A percentile compares a stretch with the other conserved stretches of the same genome.
These are phyloP conservation scores for Tragelaphus imberbis DNA, from an alignment of 2,113 vertebrate genomes.

Conservation along the genomic window DNA sequence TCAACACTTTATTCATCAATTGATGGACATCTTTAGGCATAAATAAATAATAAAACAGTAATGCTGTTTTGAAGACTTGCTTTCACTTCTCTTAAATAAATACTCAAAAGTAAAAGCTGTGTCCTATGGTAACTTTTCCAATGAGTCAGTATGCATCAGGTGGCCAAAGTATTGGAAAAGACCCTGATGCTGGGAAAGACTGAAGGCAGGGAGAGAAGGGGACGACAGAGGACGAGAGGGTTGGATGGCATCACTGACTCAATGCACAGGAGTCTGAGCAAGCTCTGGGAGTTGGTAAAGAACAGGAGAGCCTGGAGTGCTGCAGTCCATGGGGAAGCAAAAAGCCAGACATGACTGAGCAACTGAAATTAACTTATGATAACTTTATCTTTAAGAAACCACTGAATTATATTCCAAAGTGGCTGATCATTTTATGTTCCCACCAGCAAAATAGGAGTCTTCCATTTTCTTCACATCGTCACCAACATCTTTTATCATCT, in stretches of 20 bases:
- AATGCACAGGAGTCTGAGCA: background rate
- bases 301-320: background rate
- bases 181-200: background rate
- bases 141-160: background rate
- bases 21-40: background rate
- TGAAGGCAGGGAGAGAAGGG: background rate
- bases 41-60: background rate
- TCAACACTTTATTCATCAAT: background rate
- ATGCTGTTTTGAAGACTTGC: background rate
- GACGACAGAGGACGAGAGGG: background rate
- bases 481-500: background rate
- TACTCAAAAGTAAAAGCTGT: background rate
- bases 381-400: background rate
- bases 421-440: background rate
- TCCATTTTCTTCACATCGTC: background rate
- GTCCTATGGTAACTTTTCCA: background rate
- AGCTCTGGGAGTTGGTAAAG: background rate
- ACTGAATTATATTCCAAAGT: background rate
- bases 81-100: slow-evolving; percentile 8
- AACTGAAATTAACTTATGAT: background rate
- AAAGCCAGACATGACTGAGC: background rate
- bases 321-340: background rate
- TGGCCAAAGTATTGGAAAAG: background rate
- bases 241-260: background rate
- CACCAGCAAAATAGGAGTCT: background rate